Conservation (phyloP, 1,140 invertebrate species). For the Drosophila grimshawi region DNA sequence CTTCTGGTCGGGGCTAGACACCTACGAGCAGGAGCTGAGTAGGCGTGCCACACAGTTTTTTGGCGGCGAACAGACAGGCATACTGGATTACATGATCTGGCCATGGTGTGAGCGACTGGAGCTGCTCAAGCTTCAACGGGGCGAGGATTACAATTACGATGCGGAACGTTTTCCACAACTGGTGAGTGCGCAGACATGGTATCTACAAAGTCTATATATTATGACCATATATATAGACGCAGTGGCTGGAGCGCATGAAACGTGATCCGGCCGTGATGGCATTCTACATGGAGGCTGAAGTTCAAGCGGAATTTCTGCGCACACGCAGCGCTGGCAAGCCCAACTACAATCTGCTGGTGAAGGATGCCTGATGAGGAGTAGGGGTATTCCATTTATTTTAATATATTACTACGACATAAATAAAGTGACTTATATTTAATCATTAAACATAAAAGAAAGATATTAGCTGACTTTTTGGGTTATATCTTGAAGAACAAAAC, state of each 20-base stretch:
- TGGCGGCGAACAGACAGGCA: slow-evolving; percentile 89
- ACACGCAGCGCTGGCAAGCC: slow-evolving; percentile 65
- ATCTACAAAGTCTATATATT: too few relatives aligned
- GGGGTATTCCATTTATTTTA: slow-evolving; percentile 14
- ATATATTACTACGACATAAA: slow-evolving; percentile 35
- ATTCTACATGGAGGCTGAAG: slow-evolving; percentile 88
- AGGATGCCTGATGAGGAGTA: slow-evolving; percentile 53
- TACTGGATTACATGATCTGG: slow-evolving; percentile 96
- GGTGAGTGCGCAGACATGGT: slow-evolving; percentile 53
- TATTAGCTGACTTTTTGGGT: slow-evolving; percentile 88
- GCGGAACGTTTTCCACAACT: slow-evolving; percentile 76
- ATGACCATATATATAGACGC: slow-evolving; percentile 84
- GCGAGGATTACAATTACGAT: slow-evolving; percentile 78
- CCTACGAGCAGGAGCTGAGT: slow-evolving; percentile 89
- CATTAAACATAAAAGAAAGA: slow-evolving; percentile 81
- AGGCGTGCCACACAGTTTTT: slow-evolving; percentile 88
- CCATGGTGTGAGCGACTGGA: slow-evolving; percentile 91
- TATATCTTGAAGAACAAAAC: neutral
- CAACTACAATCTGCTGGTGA: slow-evolving; percentile 71
- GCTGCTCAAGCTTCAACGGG: slow-evolving; percentile 72
- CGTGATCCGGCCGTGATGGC: slow-evolving; percentile 88
- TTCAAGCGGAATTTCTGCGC: slow-evolving; percentile 88
- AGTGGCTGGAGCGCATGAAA: slow-evolving; percentile 90
- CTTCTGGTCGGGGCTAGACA: slow-evolving; percentile 86
- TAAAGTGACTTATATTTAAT: slow-evolving; percentile 43